Base-by-base conservation (phyloP, 2,797 vertebrate species). In the Lophotriccus pileatus region DNA sequence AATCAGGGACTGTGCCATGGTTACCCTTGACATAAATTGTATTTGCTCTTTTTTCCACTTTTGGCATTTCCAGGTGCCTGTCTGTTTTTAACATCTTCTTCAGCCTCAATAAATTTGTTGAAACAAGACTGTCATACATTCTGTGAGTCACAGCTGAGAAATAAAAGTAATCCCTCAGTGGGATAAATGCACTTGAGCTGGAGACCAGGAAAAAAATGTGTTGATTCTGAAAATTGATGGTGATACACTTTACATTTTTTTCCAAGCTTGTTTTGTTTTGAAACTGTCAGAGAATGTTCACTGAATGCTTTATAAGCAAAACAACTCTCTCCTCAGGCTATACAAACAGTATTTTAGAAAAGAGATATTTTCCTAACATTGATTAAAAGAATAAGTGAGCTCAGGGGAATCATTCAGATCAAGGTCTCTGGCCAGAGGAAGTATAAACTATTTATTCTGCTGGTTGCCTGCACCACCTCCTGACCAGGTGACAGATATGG, bases 31-130 rank as follows among this genome's bases (percentile, higher is more conserved):
- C 95, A 95, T 85, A 83, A 72, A 85, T 89, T 36, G 2, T 28
- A 70, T 92, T 94, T 95, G 50, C 13, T 80, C 50, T 79, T 91
- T 94, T 93, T 34, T 27, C 30, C 55, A n/a, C 37, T 50, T 87
- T 76, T 91, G 76, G 53, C 46, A 84, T 91, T 86, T 94, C 77
- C 95, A 96, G 78, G 50, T 74, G 92, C 72, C 73, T 83, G 67
- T 94, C 96, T 92, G 94, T 53, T 97, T 96, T 96, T 77, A 85
- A 90, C 87, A 91, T 96, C 94, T 96, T 90, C 78, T 87, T 95
- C 63, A 96, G 89, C 88, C 66, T 77, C 82, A 84, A 68, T 94
- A 96, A 84, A 87, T 93, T 84, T 88, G 66, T 96, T 76, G 84
- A 91, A 95, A 89, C 72, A 96, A 96, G 85, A 63, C 37, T 82